Conservation (phyloP, 35 echinoderm and acorn worm species). For the Hemicentrotus pulcherrimus region DNA sequence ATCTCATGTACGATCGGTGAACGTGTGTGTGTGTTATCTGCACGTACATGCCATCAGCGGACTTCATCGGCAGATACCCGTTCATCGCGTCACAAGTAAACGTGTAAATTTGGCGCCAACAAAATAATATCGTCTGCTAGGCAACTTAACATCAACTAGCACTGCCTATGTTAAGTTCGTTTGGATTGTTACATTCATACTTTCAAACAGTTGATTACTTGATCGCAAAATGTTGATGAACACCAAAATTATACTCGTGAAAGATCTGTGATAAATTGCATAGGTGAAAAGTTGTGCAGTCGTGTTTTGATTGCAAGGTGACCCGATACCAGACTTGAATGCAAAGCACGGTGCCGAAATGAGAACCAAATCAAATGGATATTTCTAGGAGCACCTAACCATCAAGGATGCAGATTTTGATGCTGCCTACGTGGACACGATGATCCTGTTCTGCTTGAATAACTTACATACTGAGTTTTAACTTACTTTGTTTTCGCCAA, state of each 20-base stretch:
- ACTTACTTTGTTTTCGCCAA: neutral
- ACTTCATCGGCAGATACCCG: neutral
- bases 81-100: neutral
- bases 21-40: neutral
- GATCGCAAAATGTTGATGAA: neutral
- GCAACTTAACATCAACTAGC: neutral
- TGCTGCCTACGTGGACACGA: neutral
- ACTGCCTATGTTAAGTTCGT: neutral
- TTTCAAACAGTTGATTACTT: neutral
- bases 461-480: neutral
- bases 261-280: neutral
- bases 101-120: neutral
- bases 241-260: neutral
- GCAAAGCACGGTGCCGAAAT: neutral
- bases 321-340: neutral
- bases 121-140: neutral
- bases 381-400: neutral
- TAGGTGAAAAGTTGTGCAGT: neutral
- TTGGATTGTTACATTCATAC: neutral
- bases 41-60: neutral
- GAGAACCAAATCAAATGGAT: neutral
- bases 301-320: neutral
- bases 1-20: neutral
- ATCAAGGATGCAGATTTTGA: neutral
- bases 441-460: neutral